Evolutionary conservation across 2,888 invertebrate genomes (phyloP), one percentile per base, ranked within the genome.

Genomic region (Heliconius ismenius): DNA sequence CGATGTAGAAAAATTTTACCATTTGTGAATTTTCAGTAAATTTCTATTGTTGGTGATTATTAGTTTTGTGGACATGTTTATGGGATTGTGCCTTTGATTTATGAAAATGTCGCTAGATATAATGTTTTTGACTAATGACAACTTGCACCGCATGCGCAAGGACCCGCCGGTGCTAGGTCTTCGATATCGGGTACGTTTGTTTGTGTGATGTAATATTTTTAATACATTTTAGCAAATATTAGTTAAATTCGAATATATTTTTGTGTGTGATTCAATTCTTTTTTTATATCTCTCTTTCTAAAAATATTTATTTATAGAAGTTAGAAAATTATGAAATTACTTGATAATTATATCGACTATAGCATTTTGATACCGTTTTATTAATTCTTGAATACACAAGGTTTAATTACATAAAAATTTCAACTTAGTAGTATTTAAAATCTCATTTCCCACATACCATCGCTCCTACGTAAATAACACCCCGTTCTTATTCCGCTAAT

Each of bases 81-180:
- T 86, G 36, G 82, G 79, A 83, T 83, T 86, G 84, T 84, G 80
- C 78, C 81, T 81, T 79, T 84, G 83, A 80, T 78, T 82, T 80
- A 15, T 39, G 49, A 88, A 76, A 76, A 93, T 94, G 94, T 90
- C 93, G 81, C 85, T 91, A 88, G 94, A 94, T 91, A 94, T 93
- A 81, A 94, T 94, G 94, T 94, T 94, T 91, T 91, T 94, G 85
- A 92, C 94, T 65, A 93, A 94, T 83, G 94, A 94, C 83, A 94
- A 94, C 83, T 86, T 94, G 88, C 90, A 92, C 76, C 91, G 92
- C 21, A 88, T 92, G 89, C 92, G 94, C 82, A 94, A 92, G 85
- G 92, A 93, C 83, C 94, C 93, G 77, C 89, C 84, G 73, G 90
- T 94, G 39, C 81, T 94, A 78, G 94, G 94, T 76, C 90, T 94